Evolutionary conservation across 2,888 invertebrate species (phyloP).

Genomic region (Morpho deidamia): DNA sequence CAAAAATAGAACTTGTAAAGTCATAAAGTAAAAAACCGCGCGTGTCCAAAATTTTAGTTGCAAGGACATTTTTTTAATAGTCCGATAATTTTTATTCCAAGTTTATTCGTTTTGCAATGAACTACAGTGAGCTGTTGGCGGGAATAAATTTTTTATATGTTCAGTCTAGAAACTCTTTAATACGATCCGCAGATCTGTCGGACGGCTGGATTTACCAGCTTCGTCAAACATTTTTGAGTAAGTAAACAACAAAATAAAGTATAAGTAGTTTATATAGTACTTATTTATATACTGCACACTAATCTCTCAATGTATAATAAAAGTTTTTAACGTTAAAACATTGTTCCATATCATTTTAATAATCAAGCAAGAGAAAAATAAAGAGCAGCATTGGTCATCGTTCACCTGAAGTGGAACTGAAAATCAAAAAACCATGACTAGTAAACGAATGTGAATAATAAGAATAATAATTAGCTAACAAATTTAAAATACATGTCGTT

Average conservation of each 20-base stretch:
- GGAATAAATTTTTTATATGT: constrained; percentile 43
- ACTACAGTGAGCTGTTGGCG: constrained; percentile 28
- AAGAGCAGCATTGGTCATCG: too few species aligned
- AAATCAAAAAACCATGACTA: too few species aligned
- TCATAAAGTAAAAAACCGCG: constrained; percentile 28
- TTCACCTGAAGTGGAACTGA: too few species aligned
- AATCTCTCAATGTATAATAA: background rate
- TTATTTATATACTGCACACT: background rate
- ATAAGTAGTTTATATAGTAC: too few species aligned
- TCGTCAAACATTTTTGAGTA: constrained; percentile 39
- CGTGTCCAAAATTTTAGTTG: constrained; percentile 24
- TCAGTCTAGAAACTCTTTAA: constrained; percentile 46
- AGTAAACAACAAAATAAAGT: constrained; percentile 24
- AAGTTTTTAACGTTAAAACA: too few species aligned
- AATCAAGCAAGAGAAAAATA: too few species aligned
- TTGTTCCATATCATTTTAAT: too few species aligned
- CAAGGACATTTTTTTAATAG: constrained; percentile 31
- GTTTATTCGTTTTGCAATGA: constrained; percentile 25
- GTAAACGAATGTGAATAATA: too few species aligned
- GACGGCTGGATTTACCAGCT: constrained; percentile 48
- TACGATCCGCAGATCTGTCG: constrained; percentile 54
- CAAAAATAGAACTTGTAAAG: constrained; percentile 43
- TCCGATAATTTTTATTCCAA: background rate
- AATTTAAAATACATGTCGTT: too few species aligned
- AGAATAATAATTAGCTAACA: too few species aligned